These are phyloP conservation scores for Sarcophaga bullata DNA, from an alignment of 1,140 invertebrate species.

Conservation along the genomic window DNA sequence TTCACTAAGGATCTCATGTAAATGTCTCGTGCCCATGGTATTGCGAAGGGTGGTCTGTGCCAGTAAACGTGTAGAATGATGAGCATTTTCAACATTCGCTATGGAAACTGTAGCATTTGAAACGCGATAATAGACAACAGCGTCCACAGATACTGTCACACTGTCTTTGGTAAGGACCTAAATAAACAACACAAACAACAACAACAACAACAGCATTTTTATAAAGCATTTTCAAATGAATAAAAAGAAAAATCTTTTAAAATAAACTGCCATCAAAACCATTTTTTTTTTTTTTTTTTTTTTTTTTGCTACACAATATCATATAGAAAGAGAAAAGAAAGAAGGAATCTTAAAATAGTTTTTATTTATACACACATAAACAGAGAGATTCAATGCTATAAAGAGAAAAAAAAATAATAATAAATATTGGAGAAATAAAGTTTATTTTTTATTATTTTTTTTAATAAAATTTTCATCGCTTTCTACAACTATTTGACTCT, in stretches of 20 bases:
- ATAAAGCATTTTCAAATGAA: background rate
- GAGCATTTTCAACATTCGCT: constrained; percentile 96
- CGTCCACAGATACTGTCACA: constrained; percentile 94
- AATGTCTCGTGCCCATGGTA: constrained; percentile 92
- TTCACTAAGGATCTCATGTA: constrained; percentile 95
- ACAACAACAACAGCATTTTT: constrained; percentile 5
- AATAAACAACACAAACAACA: constrained; percentile 57
- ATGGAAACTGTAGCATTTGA: constrained; percentile 96
- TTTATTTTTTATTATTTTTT: no score
- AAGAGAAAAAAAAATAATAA: no score
- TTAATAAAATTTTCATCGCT: no score
- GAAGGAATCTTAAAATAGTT: no score
- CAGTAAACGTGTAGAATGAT: constrained; percentile 89
- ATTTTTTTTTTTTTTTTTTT: background rate
- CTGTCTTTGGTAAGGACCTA: constrained; percentile 96
- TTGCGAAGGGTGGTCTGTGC: constrained; percentile 93
- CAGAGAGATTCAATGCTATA: no score
- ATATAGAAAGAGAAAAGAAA: no score
- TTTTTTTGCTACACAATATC: no score
- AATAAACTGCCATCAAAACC: background rate
- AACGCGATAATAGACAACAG: constrained; percentile 93
- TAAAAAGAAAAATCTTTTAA: background rate
- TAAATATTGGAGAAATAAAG: no score
- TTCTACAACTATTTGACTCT: no score
- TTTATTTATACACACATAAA: no score